A percentile compares a stretch with the other conserved stretches of the same genome.
These are phyloP conservation scores for Meloidogyne exigua DNA, from an alignment of 1,140 invertebrate genomes.

Conservation along the genomic window DNA sequence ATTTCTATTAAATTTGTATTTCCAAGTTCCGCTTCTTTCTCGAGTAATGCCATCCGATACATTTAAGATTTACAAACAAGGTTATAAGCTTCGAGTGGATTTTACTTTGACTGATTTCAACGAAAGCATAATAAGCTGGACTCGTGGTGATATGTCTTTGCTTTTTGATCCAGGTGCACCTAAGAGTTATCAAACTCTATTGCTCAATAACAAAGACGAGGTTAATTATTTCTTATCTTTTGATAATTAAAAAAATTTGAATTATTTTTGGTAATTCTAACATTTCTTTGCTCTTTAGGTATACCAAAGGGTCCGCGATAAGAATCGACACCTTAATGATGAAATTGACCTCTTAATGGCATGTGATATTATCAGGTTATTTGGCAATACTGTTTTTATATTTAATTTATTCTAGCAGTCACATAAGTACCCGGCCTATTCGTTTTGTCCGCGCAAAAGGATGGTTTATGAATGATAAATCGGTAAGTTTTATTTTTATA, in stretches of 20 bases:
- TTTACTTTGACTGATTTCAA: slow-evolving; percentile 81
- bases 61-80: slow-evolving; percentile 90
- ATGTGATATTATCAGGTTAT: slow-evolving; percentile 25
- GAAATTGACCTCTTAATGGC: slow-evolving; percentile 93
- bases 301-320: slow-evolving; percentile 91
- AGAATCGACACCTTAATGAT: slow-evolving; percentile 85
- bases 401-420: slow-evolving; percentile 7
- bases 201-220: slow-evolving; percentile 87
- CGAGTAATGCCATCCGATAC: slow-evolving; percentile 92
- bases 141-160: slow-evolving; percentile 86
- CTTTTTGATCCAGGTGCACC: slow-evolving; percentile 85
- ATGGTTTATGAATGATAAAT: slow-evolving; percentile 11
- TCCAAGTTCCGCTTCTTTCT: slow-evolving; percentile 75
- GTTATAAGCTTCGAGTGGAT: slow-evolving; percentile 79
- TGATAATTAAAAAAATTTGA: slow-evolving; percentile 86
- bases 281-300: slow-evolving; percentile 69
- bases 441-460: slow-evolving; percentile 76
- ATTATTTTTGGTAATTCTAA: slow-evolving; percentile 82
- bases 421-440: slow-evolving; percentile 36
- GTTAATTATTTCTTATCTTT: no score
- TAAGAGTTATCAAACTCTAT: slow-evolving; percentile 74
- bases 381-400: not conserved
- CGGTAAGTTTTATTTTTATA: not conserved
- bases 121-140: slow-evolving; percentile 65
- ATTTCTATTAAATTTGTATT: not conserved